Evolutionary conservation across 2,888 invertebrate genomes (phyloP).

Genomic region (Netelia melanura): DNA sequence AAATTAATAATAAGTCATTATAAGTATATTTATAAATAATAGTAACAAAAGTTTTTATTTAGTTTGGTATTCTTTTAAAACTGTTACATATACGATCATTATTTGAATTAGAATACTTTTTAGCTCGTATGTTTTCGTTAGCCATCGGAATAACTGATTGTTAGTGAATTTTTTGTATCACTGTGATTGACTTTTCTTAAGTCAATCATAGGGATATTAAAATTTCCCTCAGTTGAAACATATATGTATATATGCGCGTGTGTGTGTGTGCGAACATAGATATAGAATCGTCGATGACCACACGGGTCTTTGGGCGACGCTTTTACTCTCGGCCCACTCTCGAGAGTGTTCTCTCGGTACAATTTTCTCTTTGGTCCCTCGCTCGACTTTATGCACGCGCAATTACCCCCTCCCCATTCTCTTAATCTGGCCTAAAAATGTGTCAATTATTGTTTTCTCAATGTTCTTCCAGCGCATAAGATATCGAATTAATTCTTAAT

Average conservation of each 20-base stretch:
- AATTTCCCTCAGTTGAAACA: too few relatives aligned
- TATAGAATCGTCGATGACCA: conserved; percentile 29
- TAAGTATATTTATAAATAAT: too few relatives aligned
- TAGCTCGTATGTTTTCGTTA: too few relatives aligned
- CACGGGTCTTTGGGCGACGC: conserved; percentile 11
- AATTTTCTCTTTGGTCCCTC: conserved; percentile 27
- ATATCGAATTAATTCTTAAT: not conserved
- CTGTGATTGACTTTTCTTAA: too few relatives aligned
- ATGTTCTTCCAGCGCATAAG: not conserved
- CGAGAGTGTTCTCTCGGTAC: not conserved
- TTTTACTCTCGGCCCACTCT: conserved; percentile 24
- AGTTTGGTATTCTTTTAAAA: too few relatives aligned
- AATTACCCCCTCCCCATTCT: conserved; percentile 4
- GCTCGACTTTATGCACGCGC: conserved; percentile 30
- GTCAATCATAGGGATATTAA: too few relatives aligned
- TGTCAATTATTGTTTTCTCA: conserved; percentile 2
- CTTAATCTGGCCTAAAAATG: not conserved
- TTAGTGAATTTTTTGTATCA: too few relatives aligned
- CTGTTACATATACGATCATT: too few relatives aligned
- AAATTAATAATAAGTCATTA: too few relatives aligned
- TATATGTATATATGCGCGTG: not conserved
- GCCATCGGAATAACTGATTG: too few relatives aligned
- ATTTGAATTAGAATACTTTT: too few relatives aligned
- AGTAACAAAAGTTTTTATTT: too few relatives aligned
- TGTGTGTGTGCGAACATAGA: not conserved